Evolutionary conservation across 2,113 vertebrate species (phyloP).

Genomic region (Cyprinus carpio): DNA sequence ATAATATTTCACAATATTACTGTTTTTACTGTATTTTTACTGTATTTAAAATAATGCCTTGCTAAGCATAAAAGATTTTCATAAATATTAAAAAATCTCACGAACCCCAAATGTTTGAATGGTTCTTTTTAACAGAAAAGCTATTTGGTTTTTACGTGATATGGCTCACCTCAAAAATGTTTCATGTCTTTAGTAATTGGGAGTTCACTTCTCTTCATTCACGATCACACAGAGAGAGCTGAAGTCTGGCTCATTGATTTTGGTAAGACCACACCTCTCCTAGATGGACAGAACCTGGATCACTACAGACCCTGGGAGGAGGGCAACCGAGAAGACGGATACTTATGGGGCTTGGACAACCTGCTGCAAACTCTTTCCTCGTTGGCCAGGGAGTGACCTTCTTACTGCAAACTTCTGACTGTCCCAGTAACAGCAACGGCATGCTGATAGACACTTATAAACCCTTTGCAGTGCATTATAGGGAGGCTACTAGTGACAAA

Average conservation of each 20-base stretch:
- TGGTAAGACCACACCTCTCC: constrained; percentile 90
- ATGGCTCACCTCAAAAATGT: not conserved
- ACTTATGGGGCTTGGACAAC: constrained; percentile 94
- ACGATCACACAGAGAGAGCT: constrained; percentile 85
- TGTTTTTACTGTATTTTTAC: not conserved
- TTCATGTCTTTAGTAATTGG: constrained; percentile 80
- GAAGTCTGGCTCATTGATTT: constrained; percentile 98
- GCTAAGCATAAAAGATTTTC: not conserved
- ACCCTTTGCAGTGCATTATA: constrained; percentile 16
- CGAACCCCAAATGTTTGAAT: no score
- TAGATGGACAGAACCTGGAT: constrained; percentile 84
- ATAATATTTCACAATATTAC: not conserved
- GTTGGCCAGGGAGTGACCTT: constrained; percentile 44
- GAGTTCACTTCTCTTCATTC: constrained; percentile 97
- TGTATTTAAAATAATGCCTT: not conserved
- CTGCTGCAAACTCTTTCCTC: constrained; percentile 77
- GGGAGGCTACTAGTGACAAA: not conserved
- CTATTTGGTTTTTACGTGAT: not conserved
- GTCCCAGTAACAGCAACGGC: not conserved
- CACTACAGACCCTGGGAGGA: constrained; percentile 91
- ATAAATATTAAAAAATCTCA: no score
- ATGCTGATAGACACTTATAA: constrained; percentile 37
- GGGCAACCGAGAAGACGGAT: constrained; percentile 96
- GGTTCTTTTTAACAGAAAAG: not conserved
- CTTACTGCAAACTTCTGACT: not conserved